Evolutionary conservation across 2,113 vertebrate species (phyloP).

Genomic region (Spilogale gracilis): DNA sequence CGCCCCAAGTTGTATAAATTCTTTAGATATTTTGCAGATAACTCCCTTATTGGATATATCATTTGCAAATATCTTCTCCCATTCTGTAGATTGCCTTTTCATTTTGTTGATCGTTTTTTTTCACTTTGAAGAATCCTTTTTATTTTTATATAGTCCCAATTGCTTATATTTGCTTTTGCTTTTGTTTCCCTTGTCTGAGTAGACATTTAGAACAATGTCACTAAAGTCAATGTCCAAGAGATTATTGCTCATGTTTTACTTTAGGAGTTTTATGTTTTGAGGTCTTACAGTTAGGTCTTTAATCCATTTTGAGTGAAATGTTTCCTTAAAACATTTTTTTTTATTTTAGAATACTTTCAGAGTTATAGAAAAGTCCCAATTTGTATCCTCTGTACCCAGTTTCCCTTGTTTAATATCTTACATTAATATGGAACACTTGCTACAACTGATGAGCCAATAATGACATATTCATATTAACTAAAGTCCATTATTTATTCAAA

Average conservation of each 20-base stretch:
- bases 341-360: conserved; percentile 25
- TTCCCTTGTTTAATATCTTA: background rate
- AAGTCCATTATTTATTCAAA: background rate
- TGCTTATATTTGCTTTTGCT: background rate
- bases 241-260: background rate
- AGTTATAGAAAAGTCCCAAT: background rate
- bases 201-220: background rate
- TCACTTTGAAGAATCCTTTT: background rate
- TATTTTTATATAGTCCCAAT: background rate
- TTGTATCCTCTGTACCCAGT: background rate
- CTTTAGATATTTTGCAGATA: background rate
- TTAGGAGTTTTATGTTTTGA: background rate
- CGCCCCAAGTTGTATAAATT: background rate
- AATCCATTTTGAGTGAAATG: background rate
- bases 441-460: conserved; percentile 20
- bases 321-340: background rate
- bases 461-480: background rate
- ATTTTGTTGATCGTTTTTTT: background rate
- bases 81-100: background rate
- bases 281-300: background rate
- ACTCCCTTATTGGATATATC: background rate
- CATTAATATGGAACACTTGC: background rate
- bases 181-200: background rate
- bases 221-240: background rate
- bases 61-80: background rate